phyloP scores from a whole-genome alignment of 2,113 vertebrate species.

The Prunella fulvescens region DNA sequence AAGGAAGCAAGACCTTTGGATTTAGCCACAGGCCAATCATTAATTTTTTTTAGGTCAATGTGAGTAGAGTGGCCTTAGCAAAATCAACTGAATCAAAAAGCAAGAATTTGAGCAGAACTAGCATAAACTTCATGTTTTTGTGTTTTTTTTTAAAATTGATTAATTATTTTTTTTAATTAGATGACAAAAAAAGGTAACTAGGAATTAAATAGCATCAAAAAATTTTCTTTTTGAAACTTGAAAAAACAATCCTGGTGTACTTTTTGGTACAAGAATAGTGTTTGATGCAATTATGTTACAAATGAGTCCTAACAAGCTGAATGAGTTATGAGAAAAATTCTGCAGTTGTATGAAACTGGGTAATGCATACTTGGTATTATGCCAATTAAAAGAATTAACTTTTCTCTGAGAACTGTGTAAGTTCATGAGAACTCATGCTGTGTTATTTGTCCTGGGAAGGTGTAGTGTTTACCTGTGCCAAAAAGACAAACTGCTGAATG shows the following conservation, averaged over 20 bases:
- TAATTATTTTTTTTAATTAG: background rate
- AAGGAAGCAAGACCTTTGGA: constrained; percentile 64
- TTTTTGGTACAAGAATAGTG: background rate
- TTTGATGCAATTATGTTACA: background rate
- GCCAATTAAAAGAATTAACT: background rate
- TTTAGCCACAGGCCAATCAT: constrained; percentile 60
- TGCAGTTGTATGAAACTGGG: background rate
- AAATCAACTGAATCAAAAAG: background rate
- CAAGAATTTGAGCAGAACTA: background rate
- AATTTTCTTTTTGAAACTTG: background rate
- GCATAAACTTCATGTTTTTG: background rate
- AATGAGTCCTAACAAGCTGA: background rate
- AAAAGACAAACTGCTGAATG: background rate
- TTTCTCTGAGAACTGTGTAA: background rate
- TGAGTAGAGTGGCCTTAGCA: constrained; percentile 17
- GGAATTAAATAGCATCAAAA: background rate
- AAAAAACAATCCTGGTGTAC: background rate
- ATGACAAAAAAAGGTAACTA: background rate
- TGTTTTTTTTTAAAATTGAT: fast-evolving
- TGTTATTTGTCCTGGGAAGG: background rate
- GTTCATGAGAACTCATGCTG: background rate
- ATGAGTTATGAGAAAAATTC: background rate
- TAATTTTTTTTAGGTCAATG: constrained; percentile 58
- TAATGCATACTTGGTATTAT: background rate
- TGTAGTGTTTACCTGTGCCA: background rate